Evolutionary conservation across 1,140 invertebrate species (phyloP), one percentile per base, ranked within the genome.

Genomic region (Drepana arcuata): DNA sequence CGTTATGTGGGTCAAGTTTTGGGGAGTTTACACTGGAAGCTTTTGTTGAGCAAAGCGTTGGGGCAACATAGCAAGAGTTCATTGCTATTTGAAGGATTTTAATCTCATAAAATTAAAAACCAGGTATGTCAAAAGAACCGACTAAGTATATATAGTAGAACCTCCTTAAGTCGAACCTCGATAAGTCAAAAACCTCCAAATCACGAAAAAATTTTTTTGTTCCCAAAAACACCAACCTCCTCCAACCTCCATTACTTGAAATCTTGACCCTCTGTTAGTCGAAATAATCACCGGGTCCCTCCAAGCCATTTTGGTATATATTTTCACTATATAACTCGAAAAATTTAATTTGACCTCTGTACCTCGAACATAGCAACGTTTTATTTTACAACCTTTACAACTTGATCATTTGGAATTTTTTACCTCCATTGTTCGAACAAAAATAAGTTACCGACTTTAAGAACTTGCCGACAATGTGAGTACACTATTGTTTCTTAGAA

Each of bases 361-460:
- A 27, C 11, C 25, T 27, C 25, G 5, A 27, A 27, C 25, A 27
- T 27, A 27, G 10, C 25, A 27, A 27, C 10, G 25, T 7, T 27
- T 7, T 5, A 27, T 27, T 27, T 27, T 27, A 27, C 25, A 37
- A 37, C 34, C 34, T 37, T 37, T 28, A 37, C 34, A 37, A 28
- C 25, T 37, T 16, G 34, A 28, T 37, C 18, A 37, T 37, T 37
- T 37, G 34, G 12, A 27, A 37, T 16, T 28, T 28, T 4, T 37
- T 27, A 27, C 25, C 25, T 7, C 25, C 10, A 27, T 27, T 7
- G 10, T 12, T 28, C 12, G 34, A 28, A 37, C 7, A 28, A 27
- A 37, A 28, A 37, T 14, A 37, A 37, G 23, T 37, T 37, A n/a
- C n/a, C n/a, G n/a, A 37, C 14, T 37, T 37, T 37, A 16, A 37